Base-by-base conservation (phyloP, 1,140 invertebrate species). In the Musca vetustissima region DNA sequence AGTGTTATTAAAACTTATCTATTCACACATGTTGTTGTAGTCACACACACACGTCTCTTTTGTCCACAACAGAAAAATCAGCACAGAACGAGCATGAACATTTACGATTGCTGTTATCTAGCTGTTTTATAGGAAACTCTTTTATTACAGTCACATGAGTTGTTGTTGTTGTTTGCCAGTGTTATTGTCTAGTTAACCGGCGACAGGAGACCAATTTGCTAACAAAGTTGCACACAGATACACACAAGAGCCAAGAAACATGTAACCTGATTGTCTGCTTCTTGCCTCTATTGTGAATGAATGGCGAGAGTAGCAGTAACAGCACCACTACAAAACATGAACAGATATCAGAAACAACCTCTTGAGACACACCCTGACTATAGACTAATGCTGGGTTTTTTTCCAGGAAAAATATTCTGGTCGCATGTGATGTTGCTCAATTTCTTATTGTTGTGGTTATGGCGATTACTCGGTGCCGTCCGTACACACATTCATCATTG, bases 161-260 rank as follows among this genome's bases (percentile, higher is more conserved):
- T 52, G 49, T 22, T 21, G 9, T 28, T 32, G 15, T n/a, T n/a
- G n/a, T n/a, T n/a, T n/a, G n/a, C n/a, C n/a, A n/a, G n/a, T 59
- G 55, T 61, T 61, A 61, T 61, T 61, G 32, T 61, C 13, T 13
- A 61, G 57, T 19, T 61, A 61, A 61, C 57, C 57, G 36, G 57
- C 57, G 36, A 61, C 28, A 61, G 36, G 57, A 61, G 57, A 61
- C 57, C 57, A 61, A 61, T 61, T 61, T 61, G 57, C 57, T n/a
- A 61, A 61, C 57, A 43, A 43, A 43, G 57, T 61, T 61, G 36
- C n/a, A n/a, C n/a, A n/a, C n/a, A n/a, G n/a, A n/a, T n/a, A n/a
- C n/a, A 61, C 17, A 36, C 57, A 13, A 36, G 57, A 43, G 21
- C 32, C 57, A 19, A 36, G 57, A 43, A 61, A 43, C 57, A 61